These are phyloP conservation scores for Pachyrhynchus sulphureomaculatus DNA, from an alignment of 1,140 invertebrate species.

Conservation along the genomic window DNA sequence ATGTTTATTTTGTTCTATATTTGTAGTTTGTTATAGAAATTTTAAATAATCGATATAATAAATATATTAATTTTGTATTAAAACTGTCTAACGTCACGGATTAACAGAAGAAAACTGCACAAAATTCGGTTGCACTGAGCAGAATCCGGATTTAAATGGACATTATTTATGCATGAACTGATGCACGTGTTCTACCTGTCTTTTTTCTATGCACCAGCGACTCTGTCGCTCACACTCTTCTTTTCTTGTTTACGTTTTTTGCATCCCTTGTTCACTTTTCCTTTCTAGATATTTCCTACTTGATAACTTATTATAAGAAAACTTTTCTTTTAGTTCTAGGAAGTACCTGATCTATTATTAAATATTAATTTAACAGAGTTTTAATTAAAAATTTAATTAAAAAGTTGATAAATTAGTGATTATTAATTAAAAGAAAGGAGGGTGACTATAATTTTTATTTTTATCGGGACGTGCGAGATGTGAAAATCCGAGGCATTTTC, in stretches of 20 bases:
- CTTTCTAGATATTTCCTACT: background rate
- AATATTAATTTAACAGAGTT: background rate
- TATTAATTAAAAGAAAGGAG: background rate
- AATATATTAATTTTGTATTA: background rate
- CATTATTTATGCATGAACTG: slow-evolving; percentile 40
- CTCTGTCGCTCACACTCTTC: slow-evolving; percentile 12
- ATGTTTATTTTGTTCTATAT: background rate
- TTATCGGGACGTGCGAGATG: slow-evolving; percentile 8
- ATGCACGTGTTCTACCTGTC: slow-evolving; percentile 39
- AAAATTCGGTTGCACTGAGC: slow-evolving; percentile 20
- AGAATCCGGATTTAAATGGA: slow-evolving; percentile 24
- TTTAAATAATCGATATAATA: slow-evolving; percentile 2
- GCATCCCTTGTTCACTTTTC: background rate
- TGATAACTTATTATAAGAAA: too few relatives aligned
- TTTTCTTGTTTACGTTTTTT: slow-evolving; percentile 33
- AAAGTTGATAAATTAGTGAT: background rate
- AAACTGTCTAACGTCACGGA: too few relatives aligned
- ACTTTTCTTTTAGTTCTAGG: too few relatives aligned
- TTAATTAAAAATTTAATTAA: slow-evolving; percentile 4
- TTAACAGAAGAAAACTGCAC: background rate
- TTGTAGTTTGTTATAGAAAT: background rate
- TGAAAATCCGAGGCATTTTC: slow-evolving; percentile 12
- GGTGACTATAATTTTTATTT: slow-evolving; percentile 8
- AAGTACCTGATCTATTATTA: background rate
- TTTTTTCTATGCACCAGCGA: slow-evolving; percentile 19